Conservation (phyloP, 2,888 invertebrate species). For the Ormyrus rosae region DNA sequence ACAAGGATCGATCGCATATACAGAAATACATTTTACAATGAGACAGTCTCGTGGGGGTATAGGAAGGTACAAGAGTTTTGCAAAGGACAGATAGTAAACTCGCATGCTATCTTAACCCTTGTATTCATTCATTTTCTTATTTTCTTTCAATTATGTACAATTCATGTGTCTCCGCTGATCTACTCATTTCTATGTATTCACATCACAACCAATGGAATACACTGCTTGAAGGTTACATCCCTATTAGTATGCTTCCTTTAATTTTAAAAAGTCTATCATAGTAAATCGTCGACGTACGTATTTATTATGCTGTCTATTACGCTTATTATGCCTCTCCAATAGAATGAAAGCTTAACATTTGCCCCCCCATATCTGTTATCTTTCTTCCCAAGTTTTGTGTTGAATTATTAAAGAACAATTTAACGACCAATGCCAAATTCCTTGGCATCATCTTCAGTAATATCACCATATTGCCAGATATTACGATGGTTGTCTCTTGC, state of each 20-base stretch:
- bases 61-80: slow-evolving; percentile 56
- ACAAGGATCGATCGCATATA: slow-evolving; percentile 56
- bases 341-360: slow-evolving; percentile 56
- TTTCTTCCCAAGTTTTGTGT: slow-evolving; percentile 53
- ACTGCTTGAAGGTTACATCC: slow-evolving; percentile 47
- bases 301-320: slow-evolving; percentile 57
- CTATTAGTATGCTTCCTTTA: slow-evolving; percentile 47
- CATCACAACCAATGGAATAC: slow-evolving; percentile 54
- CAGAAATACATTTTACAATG: slow-evolving; percentile 59
- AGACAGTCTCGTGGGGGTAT: slow-evolving; percentile 57
- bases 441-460: slow-evolving; percentile 90
- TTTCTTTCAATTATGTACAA: slow-evolving; percentile 58
- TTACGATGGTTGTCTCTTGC: slow-evolving; percentile 91
- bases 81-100: slow-evolving; percentile 55
- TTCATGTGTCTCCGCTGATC: slow-evolving; percentile 55
- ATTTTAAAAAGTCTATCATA: slow-evolving; percentile 56
- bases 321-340: slow-evolving; percentile 56
- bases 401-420: slow-evolving; percentile 57
- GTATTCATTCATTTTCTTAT: slow-evolving; percentile 51
- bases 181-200: slow-evolving; percentile 52
- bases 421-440: slow-evolving; percentile 62
- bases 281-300: slow-evolving; percentile 55
- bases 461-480: slow-evolving; percentile 99
- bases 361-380: slow-evolving; percentile 56
- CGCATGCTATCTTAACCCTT: slow-evolving; percentile 54